Percentiles rank a stretch among this genome's conserved stretches.
These are phyloP conservation scores for Bergia sp. DNA, from an alignment of 92 coral and sea anemone genomes.

Conservation along the genomic window DNA sequence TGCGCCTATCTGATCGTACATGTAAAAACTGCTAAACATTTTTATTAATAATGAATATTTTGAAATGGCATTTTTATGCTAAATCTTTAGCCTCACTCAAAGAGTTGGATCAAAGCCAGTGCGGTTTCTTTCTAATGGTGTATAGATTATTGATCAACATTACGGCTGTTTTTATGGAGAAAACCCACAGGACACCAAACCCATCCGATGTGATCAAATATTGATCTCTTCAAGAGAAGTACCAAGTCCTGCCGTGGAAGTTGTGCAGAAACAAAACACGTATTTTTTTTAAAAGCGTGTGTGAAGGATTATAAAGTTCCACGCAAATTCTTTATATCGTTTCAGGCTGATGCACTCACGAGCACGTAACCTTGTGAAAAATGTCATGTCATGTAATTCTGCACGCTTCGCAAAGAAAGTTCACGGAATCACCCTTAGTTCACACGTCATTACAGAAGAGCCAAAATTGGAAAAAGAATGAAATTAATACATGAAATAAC, in stretches of 20 bases:
- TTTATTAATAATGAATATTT: no score
- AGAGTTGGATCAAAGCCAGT: neutral
- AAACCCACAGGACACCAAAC: neutral
- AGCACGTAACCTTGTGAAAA: neutral
- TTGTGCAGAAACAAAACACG: neutral
- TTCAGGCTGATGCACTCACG: neutral
- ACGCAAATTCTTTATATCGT: neutral
- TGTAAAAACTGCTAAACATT: no score
- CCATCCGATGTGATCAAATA: neutral
- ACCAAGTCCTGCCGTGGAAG: neutral
- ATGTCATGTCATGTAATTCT: neutral
- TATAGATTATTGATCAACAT: neutral
- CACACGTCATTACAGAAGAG: neutral
- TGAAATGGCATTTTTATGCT: neutral
- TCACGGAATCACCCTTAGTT: neutral
- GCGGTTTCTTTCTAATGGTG: neutral
- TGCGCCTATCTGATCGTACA: neutral
- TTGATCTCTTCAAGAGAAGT: neutral
- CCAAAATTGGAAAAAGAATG: neutral
- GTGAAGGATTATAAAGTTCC: neutral
- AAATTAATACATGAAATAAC: neutral
- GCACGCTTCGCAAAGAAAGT: neutral
- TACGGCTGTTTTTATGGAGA: neutral
- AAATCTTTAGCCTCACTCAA: neutral
- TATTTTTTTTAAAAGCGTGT: neutral